Evolutionary conservation across 2,888 invertebrate species (phyloP).

Genomic region (Cynaeus angustus): DNA sequence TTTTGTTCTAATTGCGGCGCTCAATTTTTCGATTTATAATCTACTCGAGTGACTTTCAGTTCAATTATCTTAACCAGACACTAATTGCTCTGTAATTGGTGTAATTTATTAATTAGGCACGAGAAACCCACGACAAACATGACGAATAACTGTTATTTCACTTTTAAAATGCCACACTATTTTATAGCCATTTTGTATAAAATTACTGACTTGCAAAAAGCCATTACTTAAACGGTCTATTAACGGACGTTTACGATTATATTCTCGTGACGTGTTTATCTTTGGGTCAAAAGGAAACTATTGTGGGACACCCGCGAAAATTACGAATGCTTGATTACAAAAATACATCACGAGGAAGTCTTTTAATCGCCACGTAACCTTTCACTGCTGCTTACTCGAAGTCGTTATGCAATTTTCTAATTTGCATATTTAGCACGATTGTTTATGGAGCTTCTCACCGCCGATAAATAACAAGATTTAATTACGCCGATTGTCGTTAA

Average conservation of each 20-base stretch:
- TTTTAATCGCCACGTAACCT: conserved; percentile 25
- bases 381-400: conserved; percentile 25
- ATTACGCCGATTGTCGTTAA: conserved; percentile 37
- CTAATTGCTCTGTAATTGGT: neutral
- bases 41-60: neutral
- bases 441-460: conserved; percentile 28
- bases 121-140: conserved; percentile 6
- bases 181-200: conserved; percentile 29
- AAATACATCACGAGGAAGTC: neutral
- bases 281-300: neutral
- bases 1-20: neutral
- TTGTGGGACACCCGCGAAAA: neutral
- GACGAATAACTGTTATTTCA: conserved; percentile 16
- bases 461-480: conserved; percentile 41
- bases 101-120: neutral
- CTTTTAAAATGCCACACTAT: conserved; percentile 21
- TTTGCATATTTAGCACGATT: conserved; percentile 32
- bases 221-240: conserved; percentile 34
- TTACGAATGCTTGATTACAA: no score
- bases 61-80: neutral
- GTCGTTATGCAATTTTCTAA: conserved; percentile 41
- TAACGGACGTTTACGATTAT: conserved; percentile 31
- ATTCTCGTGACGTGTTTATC: conserved; percentile 26
- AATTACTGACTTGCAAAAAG: conserved; percentile 34
- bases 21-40: neutral